Evolutionary conservation across 2,888 invertebrate species (phyloP).

Genomic region (Tachina fera): DNA sequence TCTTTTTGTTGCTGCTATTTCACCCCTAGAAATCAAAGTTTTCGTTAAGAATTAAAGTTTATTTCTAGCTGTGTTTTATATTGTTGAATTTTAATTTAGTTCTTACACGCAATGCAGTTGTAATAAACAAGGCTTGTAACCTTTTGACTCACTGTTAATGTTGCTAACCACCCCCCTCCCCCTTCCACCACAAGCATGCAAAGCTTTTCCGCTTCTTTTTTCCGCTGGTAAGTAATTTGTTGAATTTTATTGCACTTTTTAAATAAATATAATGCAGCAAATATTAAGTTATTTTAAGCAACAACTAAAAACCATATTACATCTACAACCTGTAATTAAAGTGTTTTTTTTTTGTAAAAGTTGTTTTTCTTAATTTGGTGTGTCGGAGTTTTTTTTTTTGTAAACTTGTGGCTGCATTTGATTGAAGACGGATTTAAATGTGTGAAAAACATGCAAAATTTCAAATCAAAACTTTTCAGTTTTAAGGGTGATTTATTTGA

Average conservation of each 20-base stretch:
- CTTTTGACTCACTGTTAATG: not conserved
- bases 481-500: not conserved
- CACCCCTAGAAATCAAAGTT: conserved; percentile 68
- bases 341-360: not conserved
- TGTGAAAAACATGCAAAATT: conserved; percentile 53
- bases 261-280: conserved; percentile 46
- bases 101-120: conserved; percentile 70
- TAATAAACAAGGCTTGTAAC: conserved; percentile 33
- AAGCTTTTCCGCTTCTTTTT: conserved; percentile 15
- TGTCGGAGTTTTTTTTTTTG: not conserved
- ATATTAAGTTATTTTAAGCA: conserved; percentile 67
- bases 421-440: conserved; percentile 38
- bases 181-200: conserved; percentile 9
- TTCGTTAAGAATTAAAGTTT: conserved; percentile 50
- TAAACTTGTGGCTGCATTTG: conserved; percentile 22
- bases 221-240: conserved; percentile 41
- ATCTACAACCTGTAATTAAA: conserved; percentile 64
- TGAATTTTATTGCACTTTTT: conserved; percentile 26
- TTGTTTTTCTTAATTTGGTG: conserved; percentile 11
- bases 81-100: conserved; percentile 62
- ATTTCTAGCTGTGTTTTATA: conserved; percentile 18
- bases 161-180: too few relatives aligned
- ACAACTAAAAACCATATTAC: conserved; percentile 59
- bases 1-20: not conserved
- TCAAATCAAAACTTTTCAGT: not conserved